A percentile compares a stretch with the other conserved stretches of the same genome.
These are phyloP conservation scores for Chalcis sispes DNA, from an alignment of 2,888 invertebrate species.

Conservation along the genomic window DNA sequence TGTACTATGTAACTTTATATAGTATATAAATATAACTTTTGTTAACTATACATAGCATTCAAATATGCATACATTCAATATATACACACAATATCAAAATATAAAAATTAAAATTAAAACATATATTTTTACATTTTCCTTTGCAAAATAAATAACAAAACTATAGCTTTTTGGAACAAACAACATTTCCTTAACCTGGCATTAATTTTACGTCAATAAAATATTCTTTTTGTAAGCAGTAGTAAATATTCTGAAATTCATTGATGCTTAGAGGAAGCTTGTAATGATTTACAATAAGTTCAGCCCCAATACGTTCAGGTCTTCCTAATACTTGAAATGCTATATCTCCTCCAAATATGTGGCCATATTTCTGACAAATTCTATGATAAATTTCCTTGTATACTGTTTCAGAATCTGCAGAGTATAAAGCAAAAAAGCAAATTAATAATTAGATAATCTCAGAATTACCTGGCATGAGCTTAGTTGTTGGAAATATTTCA, in stretches of 20 bases:
- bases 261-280: conserved; percentile 68
- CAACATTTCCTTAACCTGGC: conserved; percentile 67
- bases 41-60: background rate
- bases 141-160: conserved; percentile 54
- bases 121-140: conserved; percentile 5
- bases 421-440: conserved; percentile 52
- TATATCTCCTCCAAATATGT: conserved; percentile 87
- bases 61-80: background rate
- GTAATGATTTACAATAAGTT: conserved; percentile 68
- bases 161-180: conserved; percentile 48
- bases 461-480: conserved; percentile 70
- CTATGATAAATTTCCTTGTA: conserved; percentile 70
- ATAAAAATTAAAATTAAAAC: no score
- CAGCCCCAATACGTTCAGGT: conserved; percentile 78
- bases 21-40: no score
- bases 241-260: conserved; percentile 68
- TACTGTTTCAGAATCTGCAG: conserved; percentile 62
- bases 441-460: conserved; percentile 41
- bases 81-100: no score
- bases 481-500: conserved; percentile 66
- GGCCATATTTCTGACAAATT: conserved; percentile 84
- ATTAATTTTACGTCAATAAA: conserved; percentile 71
- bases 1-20: background rate
- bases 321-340: conserved; percentile 87
- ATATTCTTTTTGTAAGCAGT: conserved; percentile 68